Evolutionary conservation across 2,113 vertebrate species (phyloP).

Genomic region (Forbesichthys papilliferus): DNA sequence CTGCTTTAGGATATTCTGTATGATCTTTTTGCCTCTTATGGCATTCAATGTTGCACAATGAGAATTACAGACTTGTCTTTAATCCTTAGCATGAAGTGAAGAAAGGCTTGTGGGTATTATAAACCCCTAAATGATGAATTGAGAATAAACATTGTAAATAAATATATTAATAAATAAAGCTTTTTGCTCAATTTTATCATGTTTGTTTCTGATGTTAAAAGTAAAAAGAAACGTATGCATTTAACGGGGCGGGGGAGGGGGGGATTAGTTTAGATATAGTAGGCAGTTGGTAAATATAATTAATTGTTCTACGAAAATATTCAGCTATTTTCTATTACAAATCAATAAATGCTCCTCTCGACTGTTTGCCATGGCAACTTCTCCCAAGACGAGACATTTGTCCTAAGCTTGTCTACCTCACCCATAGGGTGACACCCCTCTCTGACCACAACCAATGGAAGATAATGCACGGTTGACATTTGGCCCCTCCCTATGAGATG

Average conservation of each 20-base stretch:
- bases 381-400: slow-evolving; percentile 19
- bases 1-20: no score
- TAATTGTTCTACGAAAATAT: neutral
- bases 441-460: slow-evolving; percentile 62
- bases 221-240: slow-evolving; percentile 32
- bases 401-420: slow-evolving; percentile 38
- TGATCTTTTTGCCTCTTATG: no score
- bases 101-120: slow-evolving; percentile 30
- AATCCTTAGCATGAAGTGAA: slow-evolving; percentile 55
- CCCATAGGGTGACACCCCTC: slow-evolving; percentile 54
- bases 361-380: slow-evolving; percentile 37
- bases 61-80: slow-evolving; percentile 31
- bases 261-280: no score
- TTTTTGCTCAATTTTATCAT: slow-evolving; percentile 46
- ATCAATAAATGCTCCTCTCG: neutral
- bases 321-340: slow-evolving; percentile 18
- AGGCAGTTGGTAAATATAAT: no score
- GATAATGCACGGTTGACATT: slow-evolving; percentile 68
- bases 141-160: slow-evolving; percentile 55
- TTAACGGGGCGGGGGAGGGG: slow-evolving; percentile 44
- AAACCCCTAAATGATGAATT: slow-evolving; percentile 37
- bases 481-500: slow-evolving; percentile 60
- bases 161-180: slow-evolving; percentile 61
- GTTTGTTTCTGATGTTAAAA: slow-evolving; percentile 36
- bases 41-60: neutral